Evolutionary conservation across 64 coral and sea anemone genomes (phyloP).

Genomic region (Catalaphyllia jardinei): DNA sequence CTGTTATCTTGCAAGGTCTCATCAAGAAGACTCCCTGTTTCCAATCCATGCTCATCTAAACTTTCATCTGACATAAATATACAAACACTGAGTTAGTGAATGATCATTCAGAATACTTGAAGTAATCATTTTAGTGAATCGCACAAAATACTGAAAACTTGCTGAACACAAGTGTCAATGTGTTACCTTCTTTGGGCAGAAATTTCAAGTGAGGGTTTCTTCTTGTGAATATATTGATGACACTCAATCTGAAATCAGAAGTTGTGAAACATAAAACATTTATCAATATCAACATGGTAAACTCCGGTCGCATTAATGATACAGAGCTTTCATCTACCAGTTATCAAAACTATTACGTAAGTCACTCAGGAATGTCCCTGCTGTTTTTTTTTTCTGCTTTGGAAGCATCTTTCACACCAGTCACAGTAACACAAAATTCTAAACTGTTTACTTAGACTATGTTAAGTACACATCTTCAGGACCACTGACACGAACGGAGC

Average conservation of each 20-base stretch:
- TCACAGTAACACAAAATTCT: too few species aligned
- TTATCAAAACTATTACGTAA: too few species aligned
- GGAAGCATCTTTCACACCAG: too few species aligned
- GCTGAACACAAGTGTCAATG: too few species aligned
- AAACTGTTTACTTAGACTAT: too few species aligned
- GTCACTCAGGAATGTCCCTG: too few species aligned
- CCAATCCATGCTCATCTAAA: constrained; percentile 50
- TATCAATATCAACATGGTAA: not conserved
- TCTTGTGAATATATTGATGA: constrained; percentile 96
- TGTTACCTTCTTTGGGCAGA: constrained; percentile 30
- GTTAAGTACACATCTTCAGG: too few species aligned
- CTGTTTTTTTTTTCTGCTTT: too few species aligned
- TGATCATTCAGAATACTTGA: too few species aligned
- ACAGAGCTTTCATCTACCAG: not conserved
- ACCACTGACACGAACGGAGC: not conserved
- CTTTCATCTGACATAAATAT: constrained; percentile 37
- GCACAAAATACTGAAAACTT: too few species aligned
- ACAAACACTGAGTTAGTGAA: not conserved
- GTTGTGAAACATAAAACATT: not conserved
- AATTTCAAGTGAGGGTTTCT: constrained; percentile 61
- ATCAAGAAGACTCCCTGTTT: constrained; percentile 75
- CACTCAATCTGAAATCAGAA: constrained; percentile 73
- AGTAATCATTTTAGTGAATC: too few species aligned
- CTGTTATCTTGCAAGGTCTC: constrained; percentile 36
- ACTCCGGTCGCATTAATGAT: not conserved